phyloP scores from a whole-genome alignment of 2,888 invertebrate genomes.

The Therioaphis trifolii region DNA sequence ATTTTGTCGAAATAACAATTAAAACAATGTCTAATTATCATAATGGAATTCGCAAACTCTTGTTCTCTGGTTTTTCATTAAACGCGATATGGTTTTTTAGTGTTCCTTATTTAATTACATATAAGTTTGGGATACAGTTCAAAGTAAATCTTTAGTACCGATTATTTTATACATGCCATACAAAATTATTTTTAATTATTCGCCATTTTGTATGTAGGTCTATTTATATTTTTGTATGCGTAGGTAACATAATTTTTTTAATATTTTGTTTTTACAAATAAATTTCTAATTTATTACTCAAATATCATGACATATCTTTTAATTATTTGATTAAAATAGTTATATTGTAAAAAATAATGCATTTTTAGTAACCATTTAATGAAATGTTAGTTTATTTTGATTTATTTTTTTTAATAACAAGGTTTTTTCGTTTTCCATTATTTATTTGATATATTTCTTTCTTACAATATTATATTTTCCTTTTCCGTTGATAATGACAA shows the following conservation, averaged over 20 bases:
- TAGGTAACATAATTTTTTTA: not conserved
- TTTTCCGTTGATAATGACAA: conserved; percentile 44
- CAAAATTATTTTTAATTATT: not conserved
- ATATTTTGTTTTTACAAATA: not conserved
- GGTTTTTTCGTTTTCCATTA: conserved; percentile 52
- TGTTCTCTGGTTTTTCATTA: conserved; percentile 17
- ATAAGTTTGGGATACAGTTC: not conserved
- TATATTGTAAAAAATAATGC: conserved; percentile 33
- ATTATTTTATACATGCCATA: not conserved
- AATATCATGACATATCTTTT: not conserved
- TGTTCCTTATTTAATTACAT: not conserved
- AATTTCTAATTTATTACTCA: conserved; percentile 41
- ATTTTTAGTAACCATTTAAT: conserved; percentile 39
- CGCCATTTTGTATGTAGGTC: not conserved
- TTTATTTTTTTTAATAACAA: conserved; percentile 56
- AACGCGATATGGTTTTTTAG: conserved; percentile 27
- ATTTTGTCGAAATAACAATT: conserved; percentile 27
- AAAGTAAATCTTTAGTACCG: conserved; percentile 2
- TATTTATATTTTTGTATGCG: not conserved
- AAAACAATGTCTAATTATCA: conserved; percentile 45
- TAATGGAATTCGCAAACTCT: conserved; percentile 36
- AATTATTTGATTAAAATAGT: conserved; percentile 47
- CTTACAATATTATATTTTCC: conserved; percentile 13
- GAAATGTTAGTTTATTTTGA: conserved; percentile 47
- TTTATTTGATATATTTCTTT: conserved; percentile 45